A percentile compares a stretch with the other conserved stretches of the same genome.
These are phyloP conservation scores for Agelaius tricolor DNA, from an alignment of 2,113 vertebrate species.

Conservation along the genomic window DNA sequence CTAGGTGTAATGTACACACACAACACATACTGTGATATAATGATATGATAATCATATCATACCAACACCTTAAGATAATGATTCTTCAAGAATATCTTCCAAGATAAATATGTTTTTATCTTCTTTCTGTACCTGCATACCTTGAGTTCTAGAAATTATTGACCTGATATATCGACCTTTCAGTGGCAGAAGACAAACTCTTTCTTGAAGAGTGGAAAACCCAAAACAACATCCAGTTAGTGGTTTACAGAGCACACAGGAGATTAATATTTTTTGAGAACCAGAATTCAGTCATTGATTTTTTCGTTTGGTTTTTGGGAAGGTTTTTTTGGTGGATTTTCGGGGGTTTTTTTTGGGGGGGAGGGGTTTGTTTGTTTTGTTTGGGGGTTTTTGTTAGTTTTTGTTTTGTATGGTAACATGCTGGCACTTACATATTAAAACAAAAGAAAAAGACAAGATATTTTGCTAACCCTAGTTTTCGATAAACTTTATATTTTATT, in stretches of 20 bases:
- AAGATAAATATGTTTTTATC: not conserved
- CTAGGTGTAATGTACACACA: no score
- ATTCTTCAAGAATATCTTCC: not conserved
- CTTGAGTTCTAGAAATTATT: not conserved
- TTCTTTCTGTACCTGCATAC: not conserved
- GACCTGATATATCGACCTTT: not conserved
- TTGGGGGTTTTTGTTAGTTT: not conserved
- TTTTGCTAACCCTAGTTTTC: not conserved
- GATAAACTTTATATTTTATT: not conserved
- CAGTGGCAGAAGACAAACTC: not conserved
- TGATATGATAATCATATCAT: not conserved
- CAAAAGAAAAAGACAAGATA: not conserved
- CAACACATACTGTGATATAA: rapidly evolving
- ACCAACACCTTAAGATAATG: not conserved
- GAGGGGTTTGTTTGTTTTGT: no score
- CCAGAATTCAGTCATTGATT: not conserved
- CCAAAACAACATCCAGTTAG: rapidly evolving
- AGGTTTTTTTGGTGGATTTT: not conserved
- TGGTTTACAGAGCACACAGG: rapidly evolving
- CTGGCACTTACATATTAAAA: not conserved
- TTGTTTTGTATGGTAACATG: not conserved
- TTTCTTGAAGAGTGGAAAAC: not conserved
- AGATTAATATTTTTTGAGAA: not conserved
- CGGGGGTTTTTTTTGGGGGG: not conserved
- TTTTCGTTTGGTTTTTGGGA: not conserved